Percentiles rank a stretch among this genome's conserved stretches.
phyloP scores from a whole-genome alignment of 2,797 vertebrate genomes.

The Hephaestus fuliginosus region DNA sequence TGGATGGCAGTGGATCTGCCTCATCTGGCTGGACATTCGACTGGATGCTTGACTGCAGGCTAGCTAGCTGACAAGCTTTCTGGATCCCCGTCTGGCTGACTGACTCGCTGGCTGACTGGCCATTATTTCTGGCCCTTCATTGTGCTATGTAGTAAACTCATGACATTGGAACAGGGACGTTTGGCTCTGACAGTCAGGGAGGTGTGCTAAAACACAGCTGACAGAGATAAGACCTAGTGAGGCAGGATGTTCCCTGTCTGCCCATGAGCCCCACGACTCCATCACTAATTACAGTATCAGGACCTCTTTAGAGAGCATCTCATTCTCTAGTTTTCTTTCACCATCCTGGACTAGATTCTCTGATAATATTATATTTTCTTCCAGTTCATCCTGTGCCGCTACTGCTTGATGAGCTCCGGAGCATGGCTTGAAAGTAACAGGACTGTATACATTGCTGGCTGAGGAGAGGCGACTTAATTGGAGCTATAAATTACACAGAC shows the following conservation, averaged over 20 bases:
- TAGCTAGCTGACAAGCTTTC: conserved; percentile 50
- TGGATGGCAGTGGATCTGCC: conserved; percentile 54
- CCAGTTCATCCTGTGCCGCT: conserved; percentile 8
- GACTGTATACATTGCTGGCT: conserved; percentile 26
- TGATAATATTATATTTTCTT: conserved; percentile 12
- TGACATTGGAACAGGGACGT: conserved; percentile 60
- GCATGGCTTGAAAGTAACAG: conserved; percentile 3
- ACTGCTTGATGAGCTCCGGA: conserved; percentile 12
- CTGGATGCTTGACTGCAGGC: conserved; percentile 58
- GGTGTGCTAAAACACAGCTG: conserved; percentile 57
- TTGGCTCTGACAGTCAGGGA: conserved; percentile 48
- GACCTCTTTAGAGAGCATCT: conserved; percentile 17
- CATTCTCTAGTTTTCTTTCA: conserved; percentile 8
- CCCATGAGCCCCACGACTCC: conserved; percentile 33
- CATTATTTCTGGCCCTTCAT: conserved; percentile 57
- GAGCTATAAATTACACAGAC: conserved; percentile 49
- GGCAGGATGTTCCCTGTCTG: conserved; percentile 50
- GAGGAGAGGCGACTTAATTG: conserved; percentile 40
- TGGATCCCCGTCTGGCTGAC: conserved; percentile 58
- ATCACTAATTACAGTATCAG: conserved; percentile 50
- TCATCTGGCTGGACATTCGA: conserved; percentile 67
- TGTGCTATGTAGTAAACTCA: conserved; percentile 55
- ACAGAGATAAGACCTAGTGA: conserved; percentile 53
- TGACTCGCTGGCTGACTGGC: conserved; percentile 45
- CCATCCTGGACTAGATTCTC: background rate